A percentile compares a stretch with the other conserved stretches of the same genome.
Evolutionary conservation across 2,797 vertebrate genomes (phyloP).

Genomic region (Cottoperca gobio): DNA sequence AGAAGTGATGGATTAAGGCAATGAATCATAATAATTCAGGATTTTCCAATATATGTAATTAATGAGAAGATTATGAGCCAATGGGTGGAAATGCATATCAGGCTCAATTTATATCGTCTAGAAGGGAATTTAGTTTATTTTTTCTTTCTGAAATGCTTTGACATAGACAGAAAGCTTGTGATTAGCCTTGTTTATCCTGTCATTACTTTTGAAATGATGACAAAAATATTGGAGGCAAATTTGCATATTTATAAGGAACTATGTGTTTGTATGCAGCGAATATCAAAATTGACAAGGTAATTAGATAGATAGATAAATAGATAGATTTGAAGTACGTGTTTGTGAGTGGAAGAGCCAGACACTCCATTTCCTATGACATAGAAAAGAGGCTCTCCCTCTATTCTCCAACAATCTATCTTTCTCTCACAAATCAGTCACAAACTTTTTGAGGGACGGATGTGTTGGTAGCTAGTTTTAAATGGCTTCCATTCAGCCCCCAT

Average conservation of each 20-base stretch:
- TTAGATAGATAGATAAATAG: not conserved
- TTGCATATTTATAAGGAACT: constrained; percentile 14
- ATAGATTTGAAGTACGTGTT: constrained; percentile 1
- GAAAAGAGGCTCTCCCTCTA: not conserved
- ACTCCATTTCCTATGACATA: not conserved
- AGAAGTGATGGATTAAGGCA: constrained; percentile 70
- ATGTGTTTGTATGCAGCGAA: not conserved
- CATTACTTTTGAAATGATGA: constrained; percentile 13
- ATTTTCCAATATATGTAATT: constrained; percentile 71
- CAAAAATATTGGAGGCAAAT: constrained; percentile 5
- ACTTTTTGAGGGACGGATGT: constrained; percentile 34
- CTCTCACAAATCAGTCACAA: constrained; percentile 27
- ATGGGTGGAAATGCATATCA: constrained; percentile 42
- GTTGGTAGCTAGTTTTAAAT: constrained; percentile 35
- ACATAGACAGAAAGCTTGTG: constrained; percentile 1
- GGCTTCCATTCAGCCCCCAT: constrained; percentile 28
- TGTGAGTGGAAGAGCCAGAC: not conserved
- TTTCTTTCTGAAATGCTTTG: not conserved
- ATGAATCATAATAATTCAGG: constrained; percentile 67
- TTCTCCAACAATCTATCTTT: constrained; percentile 22
- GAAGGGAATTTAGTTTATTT: not conserved
- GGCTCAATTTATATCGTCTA: constrained; percentile 32
- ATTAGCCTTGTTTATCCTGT: not conserved
- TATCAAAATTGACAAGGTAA: not conserved
- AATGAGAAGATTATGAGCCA: constrained; percentile 65